A percentile compares a stretch with the other conserved stretches of the same genome.
These are phyloP conservation scores for Lithosia quadra DNA, from an alignment of 2,888 invertebrate genomes.

Conservation along the genomic window DNA sequence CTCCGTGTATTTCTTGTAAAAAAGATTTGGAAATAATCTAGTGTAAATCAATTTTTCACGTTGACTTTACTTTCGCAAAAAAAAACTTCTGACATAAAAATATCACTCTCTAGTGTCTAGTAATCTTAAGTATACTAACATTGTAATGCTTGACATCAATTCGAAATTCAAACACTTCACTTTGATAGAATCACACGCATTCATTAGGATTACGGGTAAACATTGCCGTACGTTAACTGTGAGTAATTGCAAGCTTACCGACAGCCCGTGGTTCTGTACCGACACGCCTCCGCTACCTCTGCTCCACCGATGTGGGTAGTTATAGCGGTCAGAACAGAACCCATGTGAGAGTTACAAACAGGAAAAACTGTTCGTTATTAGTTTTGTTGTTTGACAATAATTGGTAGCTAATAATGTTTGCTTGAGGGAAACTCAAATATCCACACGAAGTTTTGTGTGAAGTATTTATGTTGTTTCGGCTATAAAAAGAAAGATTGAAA, in stretches of 20 bases:
- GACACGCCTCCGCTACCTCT: conserved; percentile 36
- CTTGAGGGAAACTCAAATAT: conserved; percentile 16
- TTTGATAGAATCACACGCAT: conserved; percentile 51
- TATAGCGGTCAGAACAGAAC: conserved; percentile 14
- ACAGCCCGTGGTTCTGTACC: conserved; percentile 52
- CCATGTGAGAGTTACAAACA: conserved; percentile 15
- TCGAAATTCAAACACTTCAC: conserved; percentile 20
- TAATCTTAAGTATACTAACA: too few species aligned
- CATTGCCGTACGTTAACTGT: conserved; percentile 68
- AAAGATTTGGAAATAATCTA: too few species aligned
- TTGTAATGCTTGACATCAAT: neutral
- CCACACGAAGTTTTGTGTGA: conserved; percentile 7
- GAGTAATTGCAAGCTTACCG: conserved; percentile 71
- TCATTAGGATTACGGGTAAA: conserved; percentile 62
- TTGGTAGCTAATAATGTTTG: conserved; percentile 22
- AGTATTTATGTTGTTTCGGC: neutral
- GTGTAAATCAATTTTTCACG: too few species aligned
- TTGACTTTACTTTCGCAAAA: too few species aligned
- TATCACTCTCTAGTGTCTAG: too few species aligned
- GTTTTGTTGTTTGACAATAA: conserved; percentile 32
- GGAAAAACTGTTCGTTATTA: conserved; percentile 30
- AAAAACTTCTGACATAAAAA: too few species aligned
- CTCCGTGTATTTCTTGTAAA: too few species aligned
- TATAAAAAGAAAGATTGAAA: neutral
- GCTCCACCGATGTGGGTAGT: conserved; percentile 29